Evolutionary conservation across 35 echinoderm and acorn worm species (phyloP).

Genomic region (Chiridota heheva): DNA sequence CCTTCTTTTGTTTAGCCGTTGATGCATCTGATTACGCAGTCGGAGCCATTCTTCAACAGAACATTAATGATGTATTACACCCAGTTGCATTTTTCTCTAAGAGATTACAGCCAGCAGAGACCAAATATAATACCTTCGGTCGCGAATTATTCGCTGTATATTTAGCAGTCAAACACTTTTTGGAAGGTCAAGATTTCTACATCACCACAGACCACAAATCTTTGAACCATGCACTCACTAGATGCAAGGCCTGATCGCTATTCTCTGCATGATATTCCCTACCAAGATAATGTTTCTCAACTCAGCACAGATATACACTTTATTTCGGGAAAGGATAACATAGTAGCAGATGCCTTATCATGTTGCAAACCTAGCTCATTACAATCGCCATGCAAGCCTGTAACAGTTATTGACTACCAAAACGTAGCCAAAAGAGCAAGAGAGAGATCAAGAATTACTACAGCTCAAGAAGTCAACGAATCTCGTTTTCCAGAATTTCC

Average conservation of each 20-base stretch:
- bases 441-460: background rate
- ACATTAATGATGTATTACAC: too few relatives aligned
- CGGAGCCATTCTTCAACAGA: too few relatives aligned
- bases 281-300: conserved; percentile 34
- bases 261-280: background rate
- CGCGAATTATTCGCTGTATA: conserved; percentile 10
- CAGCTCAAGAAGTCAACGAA: background rate
- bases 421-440: background rate
- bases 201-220: background rate
- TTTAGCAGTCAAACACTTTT: conserved; percentile 6
- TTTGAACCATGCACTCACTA: background rate
- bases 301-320: conserved; percentile 9
- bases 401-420: background rate
- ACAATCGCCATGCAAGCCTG: background rate
- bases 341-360: conserved; percentile 33
- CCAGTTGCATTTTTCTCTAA: conserved; percentile 58
- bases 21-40: too few relatives aligned
- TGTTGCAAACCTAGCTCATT: background rate
- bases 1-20: too few relatives aligned
- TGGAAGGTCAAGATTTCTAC: background rate
- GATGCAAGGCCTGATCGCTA: background rate
- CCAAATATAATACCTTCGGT: conserved; percentile 51
- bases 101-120: conserved; percentile 41
- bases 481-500: too few relatives aligned
- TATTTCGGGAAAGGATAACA: conserved; percentile 26